Percentiles rank a stretch among this genome's conserved stretches.
Evolutionary conservation across 2,113 vertebrate genomes (phyloP).

Genomic region (Ahaetulla prasina): DNA sequence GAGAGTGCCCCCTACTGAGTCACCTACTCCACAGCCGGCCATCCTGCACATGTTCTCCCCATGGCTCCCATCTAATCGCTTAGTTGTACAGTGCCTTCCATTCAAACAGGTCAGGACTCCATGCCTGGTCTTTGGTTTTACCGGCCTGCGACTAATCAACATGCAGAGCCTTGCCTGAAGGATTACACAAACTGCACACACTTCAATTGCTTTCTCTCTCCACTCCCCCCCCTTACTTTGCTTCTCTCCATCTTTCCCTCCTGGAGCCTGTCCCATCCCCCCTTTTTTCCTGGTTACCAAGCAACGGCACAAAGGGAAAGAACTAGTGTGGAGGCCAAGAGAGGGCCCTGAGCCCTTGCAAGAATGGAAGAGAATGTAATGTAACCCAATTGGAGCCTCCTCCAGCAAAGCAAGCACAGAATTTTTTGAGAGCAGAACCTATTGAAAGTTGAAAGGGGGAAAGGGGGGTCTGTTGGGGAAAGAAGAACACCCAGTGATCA

Average conservation of each 20-base stretch:
- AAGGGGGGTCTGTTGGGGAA: not conserved
- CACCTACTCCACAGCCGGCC: not conserved
- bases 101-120: not conserved
- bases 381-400: slow-evolving; percentile 63
- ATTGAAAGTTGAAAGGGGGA: not conserved
- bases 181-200: slow-evolving; percentile 30
- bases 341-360: slow-evolving; percentile 69
- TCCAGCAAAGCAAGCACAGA: slow-evolving; percentile 34
- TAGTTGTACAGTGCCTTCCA: not conserved
- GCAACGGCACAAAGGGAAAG: slow-evolving; percentile 79
- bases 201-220: slow-evolving; percentile 16
- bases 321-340: slow-evolving; percentile 42
- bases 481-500: not conserved
- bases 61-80: not conserved
- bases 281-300: slow-evolving; percentile 74
- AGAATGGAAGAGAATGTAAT: slow-evolving; percentile 67
- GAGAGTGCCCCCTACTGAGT: not conserved
- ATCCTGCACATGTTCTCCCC: not conserved
- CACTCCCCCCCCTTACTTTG: not conserved
- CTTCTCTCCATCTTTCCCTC: slow-evolving; percentile 63
- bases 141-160: slow-evolving; percentile 32
- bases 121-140: slow-evolving; percentile 25
- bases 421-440: not conserved
- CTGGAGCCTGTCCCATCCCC: slow-evolving; percentile 71
- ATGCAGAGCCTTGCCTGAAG: slow-evolving; percentile 28